phyloP scores from a whole-genome alignment of 2,113 vertebrate species.

The Cyanoliseus patagonus region DNA sequence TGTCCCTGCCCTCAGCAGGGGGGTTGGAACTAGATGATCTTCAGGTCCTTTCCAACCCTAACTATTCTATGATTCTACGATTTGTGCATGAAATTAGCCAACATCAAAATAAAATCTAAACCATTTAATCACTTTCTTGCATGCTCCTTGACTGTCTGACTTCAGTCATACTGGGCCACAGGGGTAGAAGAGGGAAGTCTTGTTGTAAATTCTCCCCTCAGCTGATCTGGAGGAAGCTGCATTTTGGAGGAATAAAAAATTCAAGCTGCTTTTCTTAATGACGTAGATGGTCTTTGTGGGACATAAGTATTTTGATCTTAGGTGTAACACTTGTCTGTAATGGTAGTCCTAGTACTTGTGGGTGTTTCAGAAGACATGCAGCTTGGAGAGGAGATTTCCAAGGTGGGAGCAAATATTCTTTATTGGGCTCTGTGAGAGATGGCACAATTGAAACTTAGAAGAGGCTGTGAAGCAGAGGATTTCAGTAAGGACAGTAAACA shows the following conservation, averaged over 20 bases:
- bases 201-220: background rate
- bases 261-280: background rate
- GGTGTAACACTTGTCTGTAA: background rate
- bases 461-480: background rate
- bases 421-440: background rate
- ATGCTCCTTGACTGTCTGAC: background rate
- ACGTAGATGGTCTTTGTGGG: background rate
- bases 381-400: background rate
- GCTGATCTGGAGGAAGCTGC: background rate
- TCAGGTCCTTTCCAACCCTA: too few species aligned
- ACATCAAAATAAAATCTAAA: background rate
- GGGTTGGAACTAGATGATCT: too few species aligned
- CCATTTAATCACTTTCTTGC: background rate
- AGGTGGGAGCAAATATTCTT: background rate
- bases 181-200: background rate
- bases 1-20: too few species aligned
- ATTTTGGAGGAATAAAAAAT: background rate
- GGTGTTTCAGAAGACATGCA: background rate
- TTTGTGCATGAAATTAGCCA: background rate
- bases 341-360: background rate
- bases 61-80: too few species aligned
- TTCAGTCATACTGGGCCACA: background rate
- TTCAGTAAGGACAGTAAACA: background rate
- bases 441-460: accelerated
- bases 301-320: background rate